Base-by-base conservation (phyloP, 2,888 invertebrate species). In the Eupithecia centaureata region DNA sequence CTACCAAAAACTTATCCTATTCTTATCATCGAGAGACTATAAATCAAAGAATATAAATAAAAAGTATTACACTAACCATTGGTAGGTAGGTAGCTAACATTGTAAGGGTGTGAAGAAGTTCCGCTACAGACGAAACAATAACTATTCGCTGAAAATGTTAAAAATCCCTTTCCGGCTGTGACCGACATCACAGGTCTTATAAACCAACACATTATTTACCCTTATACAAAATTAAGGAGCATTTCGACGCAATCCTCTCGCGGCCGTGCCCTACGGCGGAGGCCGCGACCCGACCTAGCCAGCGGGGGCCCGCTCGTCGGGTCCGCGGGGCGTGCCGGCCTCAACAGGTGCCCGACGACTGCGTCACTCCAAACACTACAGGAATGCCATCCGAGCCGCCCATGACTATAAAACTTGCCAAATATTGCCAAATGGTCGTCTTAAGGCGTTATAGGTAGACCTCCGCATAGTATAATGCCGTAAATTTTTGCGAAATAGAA, bases 281-380 rank as follows among this genome's bases (percentile, higher is more conserved):
- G 27, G 57, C 66, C 72, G 68, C 70, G 73, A 70, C 72, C 71
- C 72, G 68, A 54, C 68, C 71, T 61, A 63, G 70, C 68, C 77
- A 70, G 69, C 63, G 74, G 75, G 73, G 77, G 70, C 68, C 73
- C 71, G 32, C 32, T 33, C 65, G 76, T 74, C 73, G 35, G 8
- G 35, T n/a, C n/a, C n/a, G n/a, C 35, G 13, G 13, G 2, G 33
- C 13, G 15, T n/a, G 73, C 76, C 73, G 74, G 61, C 70, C 69
- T 72, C 73, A 73, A 73, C 75, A 75, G 75, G 73, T 75, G 75
- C 68, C 69, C 64, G 68, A 70, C 42, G 63, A 52, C 62, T 61
- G 51, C 74, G 72, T 69, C 73, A 63, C 71, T 54, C 52, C 27
- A 12, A 61, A 4, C n/a, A 27, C 52, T 58, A 1, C 10, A 62